Conservation (phyloP, 2,113 vertebrate species). For the Entelurus aequoreus region DNA sequence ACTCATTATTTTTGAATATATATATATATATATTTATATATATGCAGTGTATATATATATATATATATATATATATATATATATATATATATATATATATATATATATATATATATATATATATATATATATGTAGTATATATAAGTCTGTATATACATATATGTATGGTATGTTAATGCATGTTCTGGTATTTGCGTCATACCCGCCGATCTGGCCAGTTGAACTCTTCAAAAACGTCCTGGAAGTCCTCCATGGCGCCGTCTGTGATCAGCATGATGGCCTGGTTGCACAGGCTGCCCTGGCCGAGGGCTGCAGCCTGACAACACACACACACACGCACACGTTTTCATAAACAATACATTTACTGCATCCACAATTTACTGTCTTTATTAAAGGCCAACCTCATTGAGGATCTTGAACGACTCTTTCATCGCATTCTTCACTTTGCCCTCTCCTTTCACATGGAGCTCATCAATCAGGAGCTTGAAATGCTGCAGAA, state of each 20-base stretch:
- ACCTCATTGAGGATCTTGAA: constrained; percentile 92
- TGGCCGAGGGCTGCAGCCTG: constrained; percentile 70
- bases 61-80: too few relatives aligned
- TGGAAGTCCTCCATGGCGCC: constrained; percentile 92
- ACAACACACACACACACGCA: constrained; percentile 14
- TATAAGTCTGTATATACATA: too few relatives aligned
- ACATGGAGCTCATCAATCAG: constrained; percentile 84
- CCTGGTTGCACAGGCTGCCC: constrained; percentile 93
- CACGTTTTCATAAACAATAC: neutral
- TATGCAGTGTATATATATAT: too few relatives aligned
- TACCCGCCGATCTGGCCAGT: constrained; percentile 91
- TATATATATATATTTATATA: too few relatives aligned
- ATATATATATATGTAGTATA: too few relatives aligned
- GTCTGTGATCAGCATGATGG: constrained; percentile 94
- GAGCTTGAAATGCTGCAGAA: constrained; percentile 87
- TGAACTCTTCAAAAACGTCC: constrained; percentile 87
- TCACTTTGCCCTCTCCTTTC: constrained; percentile 88
- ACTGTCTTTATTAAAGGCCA: neutral
- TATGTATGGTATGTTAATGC: neutral
- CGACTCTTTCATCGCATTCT: constrained; percentile 85
- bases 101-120: too few relatives aligned
- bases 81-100: too few relatives aligned
- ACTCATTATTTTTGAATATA: too few relatives aligned
- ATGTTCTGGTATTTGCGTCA: constrained; percentile 9
- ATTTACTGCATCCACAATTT: neutral